A percentile compares a stretch with the other conserved stretches of the same genome.
Conservation (phyloP, 2,797 vertebrate genomes). For the Tamandua tetradactyla region DNA sequence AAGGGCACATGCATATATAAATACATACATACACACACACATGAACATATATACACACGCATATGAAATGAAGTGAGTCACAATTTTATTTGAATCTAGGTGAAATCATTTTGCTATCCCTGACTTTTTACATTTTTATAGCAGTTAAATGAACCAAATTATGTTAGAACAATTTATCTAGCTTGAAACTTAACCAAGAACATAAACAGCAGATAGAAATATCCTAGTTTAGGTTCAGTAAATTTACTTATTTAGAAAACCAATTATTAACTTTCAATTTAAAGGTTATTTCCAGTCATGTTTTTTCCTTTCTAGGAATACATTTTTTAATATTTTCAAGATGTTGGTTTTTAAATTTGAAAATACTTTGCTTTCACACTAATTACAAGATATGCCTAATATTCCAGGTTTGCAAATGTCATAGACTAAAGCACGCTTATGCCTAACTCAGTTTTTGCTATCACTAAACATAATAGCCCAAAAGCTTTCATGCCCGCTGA, state of each 20-base stretch:
- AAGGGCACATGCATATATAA: background rate
- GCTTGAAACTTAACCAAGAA: background rate
- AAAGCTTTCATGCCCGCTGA: background rate
- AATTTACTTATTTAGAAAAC: constrained; percentile 35
- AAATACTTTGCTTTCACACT: background rate
- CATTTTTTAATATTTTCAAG: background rate
- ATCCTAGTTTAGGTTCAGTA: background rate
- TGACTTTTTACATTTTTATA: background rate
- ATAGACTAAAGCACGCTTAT: background rate
- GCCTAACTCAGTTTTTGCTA: background rate
- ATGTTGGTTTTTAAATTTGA: background rate
- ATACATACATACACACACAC: background rate
- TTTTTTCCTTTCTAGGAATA: background rate
- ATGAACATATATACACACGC: background rate
- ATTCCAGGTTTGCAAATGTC: background rate
- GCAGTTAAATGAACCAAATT: background rate
- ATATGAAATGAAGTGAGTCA: background rate
- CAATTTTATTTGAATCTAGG: background rate
- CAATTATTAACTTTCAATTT: constrained; percentile 20
- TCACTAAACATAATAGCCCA: background rate
- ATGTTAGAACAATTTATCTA: background rate
- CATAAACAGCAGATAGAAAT: background rate
- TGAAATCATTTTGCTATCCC: background rate
- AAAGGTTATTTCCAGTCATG: background rate
- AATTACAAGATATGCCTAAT: background rate